phyloP scores from a whole-genome alignment of 2,888 invertebrate genomes.

The Sarcophaga rosellei region DNA sequence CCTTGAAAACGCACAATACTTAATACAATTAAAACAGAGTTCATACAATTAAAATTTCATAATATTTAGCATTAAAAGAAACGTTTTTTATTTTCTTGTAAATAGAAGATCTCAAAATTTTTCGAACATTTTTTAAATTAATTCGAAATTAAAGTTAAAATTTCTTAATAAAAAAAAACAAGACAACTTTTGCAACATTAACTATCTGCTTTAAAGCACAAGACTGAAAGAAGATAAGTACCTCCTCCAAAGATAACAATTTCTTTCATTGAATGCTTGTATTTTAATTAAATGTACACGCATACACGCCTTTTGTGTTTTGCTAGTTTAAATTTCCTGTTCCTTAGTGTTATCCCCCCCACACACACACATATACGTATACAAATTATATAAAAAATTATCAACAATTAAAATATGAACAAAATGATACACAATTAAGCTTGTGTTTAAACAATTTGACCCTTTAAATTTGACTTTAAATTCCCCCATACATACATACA shows the following conservation, averaged over 20 bases:
- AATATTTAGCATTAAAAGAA: background rate
- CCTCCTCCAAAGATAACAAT: constrained; percentile 4
- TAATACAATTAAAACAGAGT: background rate
- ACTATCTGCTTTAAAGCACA: constrained; percentile 23
- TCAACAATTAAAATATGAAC: background rate
- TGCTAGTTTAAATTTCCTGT: background rate
- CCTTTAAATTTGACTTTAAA: background rate
- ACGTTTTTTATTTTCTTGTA: background rate
- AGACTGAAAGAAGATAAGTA: constrained; percentile 53
- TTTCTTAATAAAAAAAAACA: background rate
- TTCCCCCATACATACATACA: background rate
- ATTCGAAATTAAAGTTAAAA: background rate
- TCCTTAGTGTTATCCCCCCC: background rate
- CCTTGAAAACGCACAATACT: background rate
- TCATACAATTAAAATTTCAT: constrained; percentile 11
- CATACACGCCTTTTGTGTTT: background rate
- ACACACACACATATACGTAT: background rate
- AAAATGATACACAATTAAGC: background rate
- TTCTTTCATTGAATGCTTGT: constrained; percentile 9
- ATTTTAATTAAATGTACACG: constrained; percentile 7
- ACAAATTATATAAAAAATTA: background rate
- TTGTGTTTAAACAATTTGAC: background rate
- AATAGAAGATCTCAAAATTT: background rate
- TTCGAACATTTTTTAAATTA: background rate
- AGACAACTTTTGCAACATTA: constrained; percentile 11